These are phyloP conservation scores for Camelus bactrianus DNA, from an alignment of 2,113 vertebrate genomes.

Conservation along the genomic window DNA sequence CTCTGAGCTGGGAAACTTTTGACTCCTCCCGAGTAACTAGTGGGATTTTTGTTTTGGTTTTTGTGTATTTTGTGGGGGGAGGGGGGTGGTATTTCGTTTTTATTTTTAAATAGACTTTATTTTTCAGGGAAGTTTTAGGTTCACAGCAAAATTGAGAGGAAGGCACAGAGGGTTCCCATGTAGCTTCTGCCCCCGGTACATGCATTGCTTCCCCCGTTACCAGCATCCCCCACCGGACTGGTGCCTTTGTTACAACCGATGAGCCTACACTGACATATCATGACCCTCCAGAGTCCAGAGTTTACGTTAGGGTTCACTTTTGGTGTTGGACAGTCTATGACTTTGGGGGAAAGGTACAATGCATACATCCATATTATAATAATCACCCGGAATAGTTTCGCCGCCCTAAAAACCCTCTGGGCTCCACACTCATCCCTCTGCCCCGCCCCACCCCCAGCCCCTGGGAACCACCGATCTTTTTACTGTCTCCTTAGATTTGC, in stretches of 20 bases:
- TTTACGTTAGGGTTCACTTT: not conserved
- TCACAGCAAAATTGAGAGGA: not conserved
- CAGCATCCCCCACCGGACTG: not conserved
- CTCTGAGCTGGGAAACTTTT: not conserved
- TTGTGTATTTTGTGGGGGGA: not conserved
- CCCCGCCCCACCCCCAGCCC: not conserved
- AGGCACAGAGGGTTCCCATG: not conserved
- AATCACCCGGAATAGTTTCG: not conserved
- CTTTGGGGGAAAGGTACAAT: not conserved
- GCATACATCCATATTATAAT: not conserved
- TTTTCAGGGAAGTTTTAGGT: not conserved
- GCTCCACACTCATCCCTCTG: not conserved
- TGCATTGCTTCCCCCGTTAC: too few relatives aligned
- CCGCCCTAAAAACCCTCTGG: not conserved
- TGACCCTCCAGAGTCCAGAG: not conserved
- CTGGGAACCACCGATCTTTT: not conserved
- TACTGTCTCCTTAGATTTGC: not conserved
- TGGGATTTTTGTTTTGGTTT: not conserved
- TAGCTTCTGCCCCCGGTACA: too few relatives aligned
- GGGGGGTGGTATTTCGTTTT: not conserved
- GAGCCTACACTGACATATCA: not conserved
- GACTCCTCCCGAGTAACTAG: not conserved
- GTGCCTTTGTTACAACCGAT: not conserved
- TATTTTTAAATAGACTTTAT: not conserved
- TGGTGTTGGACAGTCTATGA: not conserved